These are phyloP conservation scores for Pediacus dermestoides DNA, from an alignment of 2,888 invertebrate species.

Conservation along the genomic window DNA sequence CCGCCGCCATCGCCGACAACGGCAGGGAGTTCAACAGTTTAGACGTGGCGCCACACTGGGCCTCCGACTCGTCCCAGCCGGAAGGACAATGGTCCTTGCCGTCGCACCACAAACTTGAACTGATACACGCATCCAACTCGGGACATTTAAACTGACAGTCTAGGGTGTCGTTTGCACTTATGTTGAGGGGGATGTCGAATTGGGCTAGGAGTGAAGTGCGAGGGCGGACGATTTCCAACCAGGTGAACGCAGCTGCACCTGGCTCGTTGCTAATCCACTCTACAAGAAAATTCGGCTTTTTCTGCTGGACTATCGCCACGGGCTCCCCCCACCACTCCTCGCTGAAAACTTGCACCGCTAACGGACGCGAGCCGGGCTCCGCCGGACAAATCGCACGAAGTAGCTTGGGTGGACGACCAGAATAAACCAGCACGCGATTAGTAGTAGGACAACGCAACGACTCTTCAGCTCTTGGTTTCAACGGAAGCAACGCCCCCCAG, in stretches of 20 bases:
- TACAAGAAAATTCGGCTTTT: conserved; percentile 61
- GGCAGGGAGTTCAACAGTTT: conserved; percentile 54
- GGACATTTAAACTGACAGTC: conserved; percentile 65
- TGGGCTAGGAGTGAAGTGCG: conserved; percentile 61
- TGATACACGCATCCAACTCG: conserved; percentile 75
- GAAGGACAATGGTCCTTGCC: conserved; percentile 65
- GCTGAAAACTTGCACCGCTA: conserved; percentile 73
- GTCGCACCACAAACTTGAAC: conserved; percentile 71
- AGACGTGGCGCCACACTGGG: conserved; percentile 60
- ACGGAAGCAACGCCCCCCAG: conserved; percentile 74
- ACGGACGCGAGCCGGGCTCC: conserved; percentile 61
- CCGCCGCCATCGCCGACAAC: conserved; percentile 58
- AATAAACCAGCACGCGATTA: conserved; percentile 78
- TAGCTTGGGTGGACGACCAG: conserved; percentile 64
- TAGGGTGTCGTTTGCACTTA: conserved; percentile 53
- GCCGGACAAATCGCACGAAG: conserved; percentile 71
- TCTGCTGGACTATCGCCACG: conserved; percentile 38
- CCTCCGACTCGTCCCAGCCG: conserved; percentile 68
- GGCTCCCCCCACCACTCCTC: conserved; percentile 68
- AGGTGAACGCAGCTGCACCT: conserved; percentile 73
- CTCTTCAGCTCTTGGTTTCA: conserved; percentile 60
- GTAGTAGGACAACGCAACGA: conserved; percentile 69
- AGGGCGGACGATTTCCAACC: conserved; percentile 72
- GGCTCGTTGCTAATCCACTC: conserved; percentile 69
- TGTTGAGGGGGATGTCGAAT: conserved; percentile 53